A percentile compares a stretch with the other conserved stretches of the same genome.
These are phyloP conservation scores for Hucho hucho DNA, from an alignment of 2,113 vertebrate species.

Conservation along the genomic window DNA sequence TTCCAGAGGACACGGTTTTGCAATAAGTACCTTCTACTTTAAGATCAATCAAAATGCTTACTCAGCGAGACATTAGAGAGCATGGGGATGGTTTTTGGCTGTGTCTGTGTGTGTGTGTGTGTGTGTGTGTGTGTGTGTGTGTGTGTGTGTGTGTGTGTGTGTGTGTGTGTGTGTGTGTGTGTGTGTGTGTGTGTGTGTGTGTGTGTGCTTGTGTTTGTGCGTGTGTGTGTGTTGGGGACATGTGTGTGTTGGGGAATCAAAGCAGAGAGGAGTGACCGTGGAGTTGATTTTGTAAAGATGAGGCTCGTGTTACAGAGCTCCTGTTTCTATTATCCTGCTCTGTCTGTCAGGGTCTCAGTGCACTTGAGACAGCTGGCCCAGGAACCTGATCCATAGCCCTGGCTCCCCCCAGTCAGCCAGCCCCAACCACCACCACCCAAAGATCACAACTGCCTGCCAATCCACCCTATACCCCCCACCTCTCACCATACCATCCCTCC, in stretches of 20 bases:
- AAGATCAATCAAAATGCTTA: too few species aligned
- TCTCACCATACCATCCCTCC: too few species aligned
- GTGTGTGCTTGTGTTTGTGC: background rate
- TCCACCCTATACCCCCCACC: too few species aligned
- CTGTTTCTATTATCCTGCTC: conserved; percentile 55
- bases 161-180: too few species aligned
- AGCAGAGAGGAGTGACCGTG: conserved; percentile 41
- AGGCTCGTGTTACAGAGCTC: conserved; percentile 57
- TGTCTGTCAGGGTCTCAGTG: conserved; percentile 51
- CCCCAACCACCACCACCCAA: conserved; percentile 27
- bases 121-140: too few species aligned
- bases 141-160: too few species aligned
- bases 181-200: background rate
- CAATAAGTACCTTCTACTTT: too few species aligned
- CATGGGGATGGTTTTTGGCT: too few species aligned
- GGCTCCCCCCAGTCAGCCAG: conserved; percentile 11
- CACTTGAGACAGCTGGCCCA: conserved; percentile 60
- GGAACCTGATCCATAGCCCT: conserved; percentile 61
- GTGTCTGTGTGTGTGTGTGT: too few species aligned
- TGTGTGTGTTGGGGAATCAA: background rate
- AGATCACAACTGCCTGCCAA: background rate
- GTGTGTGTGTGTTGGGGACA: background rate
- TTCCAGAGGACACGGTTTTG: too few species aligned
- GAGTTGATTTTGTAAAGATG: conserved; percentile 64
- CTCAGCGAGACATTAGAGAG: too few species aligned